Conservation (phyloP, 2,797 vertebrate genomes). For the Siniperca scherzeri region DNA sequence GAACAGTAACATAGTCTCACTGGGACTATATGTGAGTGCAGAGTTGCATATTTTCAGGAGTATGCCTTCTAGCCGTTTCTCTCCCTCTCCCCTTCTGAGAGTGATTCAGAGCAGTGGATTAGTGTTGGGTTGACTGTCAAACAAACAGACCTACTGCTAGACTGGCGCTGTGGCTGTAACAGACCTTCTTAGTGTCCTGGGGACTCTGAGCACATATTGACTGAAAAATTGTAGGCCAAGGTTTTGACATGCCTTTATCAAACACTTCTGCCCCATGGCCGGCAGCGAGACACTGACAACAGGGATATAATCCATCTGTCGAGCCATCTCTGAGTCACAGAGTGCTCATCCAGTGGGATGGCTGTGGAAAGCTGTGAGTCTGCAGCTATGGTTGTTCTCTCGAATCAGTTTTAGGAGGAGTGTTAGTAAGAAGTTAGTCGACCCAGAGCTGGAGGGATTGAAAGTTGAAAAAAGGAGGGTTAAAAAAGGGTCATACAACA, state of each 20-base stretch:
- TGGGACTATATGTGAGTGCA: conserved; percentile 51
- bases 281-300: conserved; percentile 47
- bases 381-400: conserved; percentile 58
- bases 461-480: conserved; percentile 22
- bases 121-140: conserved; percentile 74
- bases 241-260: conserved; percentile 67
- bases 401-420: conserved; percentile 54
- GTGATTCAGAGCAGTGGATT: conserved; percentile 75
- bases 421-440: conserved; percentile 46
- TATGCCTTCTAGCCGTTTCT: conserved; percentile 49
- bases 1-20: conserved; percentile 31
- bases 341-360: conserved; percentile 57
- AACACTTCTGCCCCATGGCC: conserved; percentile 51
- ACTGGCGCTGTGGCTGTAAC: conserved; percentile 46
- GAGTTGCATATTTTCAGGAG: conserved; percentile 61
- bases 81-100: conserved; percentile 39
- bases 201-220: conserved; percentile 70
- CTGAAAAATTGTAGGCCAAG: conserved; percentile 57
- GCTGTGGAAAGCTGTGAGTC: conserved; percentile 44
- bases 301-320: conserved; percentile 72
- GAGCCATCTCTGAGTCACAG: conserved; percentile 66
- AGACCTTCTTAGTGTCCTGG: conserved; percentile 58
- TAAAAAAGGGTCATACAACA: conserved; percentile 25
- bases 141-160: conserved; percentile 65
- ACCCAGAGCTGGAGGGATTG: conserved; percentile 52